Conservation (phyloP, 2,888 invertebrate genomes). For the Pollenia amentaria region DNA sequence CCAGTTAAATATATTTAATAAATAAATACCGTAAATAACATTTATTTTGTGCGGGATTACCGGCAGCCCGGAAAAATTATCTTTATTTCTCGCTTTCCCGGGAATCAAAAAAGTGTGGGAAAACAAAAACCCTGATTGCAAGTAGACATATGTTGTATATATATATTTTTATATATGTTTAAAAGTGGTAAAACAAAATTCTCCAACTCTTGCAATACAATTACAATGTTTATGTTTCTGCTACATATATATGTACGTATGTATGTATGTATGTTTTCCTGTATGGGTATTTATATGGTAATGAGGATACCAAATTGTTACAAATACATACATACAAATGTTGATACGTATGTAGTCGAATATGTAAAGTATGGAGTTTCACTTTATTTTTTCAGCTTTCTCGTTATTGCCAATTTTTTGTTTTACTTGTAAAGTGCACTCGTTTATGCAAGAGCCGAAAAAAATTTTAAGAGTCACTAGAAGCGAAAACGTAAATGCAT, state of each 20-base stretch:
- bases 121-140: not conserved
- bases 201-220: conserved; percentile 23
- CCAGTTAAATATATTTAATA: no score
- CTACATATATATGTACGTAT: no score
- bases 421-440: conserved; percentile 46
- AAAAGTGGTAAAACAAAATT: conserved; percentile 34
- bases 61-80: no score
- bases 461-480: conserved; percentile 12
- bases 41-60: no score
- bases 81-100: no score
- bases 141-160: not conserved
- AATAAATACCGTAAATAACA: no score
- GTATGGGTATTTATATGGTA: conserved; percentile 42
- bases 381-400: conserved; percentile 22
- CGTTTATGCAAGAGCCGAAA: conserved; percentile 21
- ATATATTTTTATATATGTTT: not conserved
- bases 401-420: conserved; percentile 18
- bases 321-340: not conserved
- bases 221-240: conserved; percentile 4
- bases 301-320: conserved; percentile 32
- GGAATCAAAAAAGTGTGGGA: no score
- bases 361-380: conserved; percentile 15
- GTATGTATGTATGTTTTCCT: not conserved
- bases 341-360: not conserved
- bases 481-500: conserved; percentile 4